Evolutionary conservation across 2,113 vertebrate species (phyloP).

Genomic region (Zosterops hypoxanthus): DNA sequence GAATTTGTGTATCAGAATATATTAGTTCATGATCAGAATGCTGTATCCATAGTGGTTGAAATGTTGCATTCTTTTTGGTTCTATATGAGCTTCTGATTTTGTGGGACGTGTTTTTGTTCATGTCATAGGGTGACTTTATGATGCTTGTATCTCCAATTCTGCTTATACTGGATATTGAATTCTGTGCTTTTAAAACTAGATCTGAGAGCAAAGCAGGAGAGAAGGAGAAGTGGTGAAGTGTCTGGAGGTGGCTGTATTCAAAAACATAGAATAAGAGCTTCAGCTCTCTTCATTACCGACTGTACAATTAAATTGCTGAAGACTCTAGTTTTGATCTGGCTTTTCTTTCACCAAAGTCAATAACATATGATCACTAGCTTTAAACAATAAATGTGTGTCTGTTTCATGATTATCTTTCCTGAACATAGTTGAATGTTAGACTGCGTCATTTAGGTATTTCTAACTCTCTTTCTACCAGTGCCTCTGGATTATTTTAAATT

Average conservation of each 20-base stretch:
- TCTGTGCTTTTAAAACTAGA: background rate
- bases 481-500: background rate
- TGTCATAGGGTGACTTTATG: background rate
- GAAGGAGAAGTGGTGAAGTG: background rate
- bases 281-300: background rate
- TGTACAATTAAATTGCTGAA: background rate
- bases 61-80: background rate
- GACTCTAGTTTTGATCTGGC: background rate
- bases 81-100: background rate
- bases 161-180: background rate
- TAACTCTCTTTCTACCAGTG: background rate
- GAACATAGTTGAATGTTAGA: background rate
- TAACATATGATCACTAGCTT: background rate
- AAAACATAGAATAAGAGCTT: background rate
- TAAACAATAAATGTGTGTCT: background rate
- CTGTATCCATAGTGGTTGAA: background rate
- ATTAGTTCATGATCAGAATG: rapidly evolving
- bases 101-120: background rate
- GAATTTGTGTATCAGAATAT: background rate
- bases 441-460: background rate
- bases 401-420: background rate
- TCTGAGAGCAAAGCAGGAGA: background rate
- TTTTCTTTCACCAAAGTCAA: background rate
- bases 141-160: background rate
- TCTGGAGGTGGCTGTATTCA: background rate